These are phyloP conservation scores for Smittia aterrima DNA, from an alignment of 2,888 invertebrate genomes.

Conservation along the genomic window DNA sequence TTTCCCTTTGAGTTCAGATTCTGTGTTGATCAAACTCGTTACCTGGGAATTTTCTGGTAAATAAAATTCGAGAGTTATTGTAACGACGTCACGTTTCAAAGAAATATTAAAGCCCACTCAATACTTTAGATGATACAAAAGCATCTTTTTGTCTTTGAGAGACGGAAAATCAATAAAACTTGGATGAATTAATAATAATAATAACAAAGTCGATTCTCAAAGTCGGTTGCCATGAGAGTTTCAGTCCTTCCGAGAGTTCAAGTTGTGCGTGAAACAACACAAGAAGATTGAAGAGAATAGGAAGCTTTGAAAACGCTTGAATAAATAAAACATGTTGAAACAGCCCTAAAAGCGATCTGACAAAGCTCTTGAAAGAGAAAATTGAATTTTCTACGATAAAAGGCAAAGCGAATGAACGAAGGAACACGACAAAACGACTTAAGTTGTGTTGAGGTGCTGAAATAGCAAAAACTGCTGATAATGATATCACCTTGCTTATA, in stretches of 20 bases:
- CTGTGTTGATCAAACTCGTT: not conserved
- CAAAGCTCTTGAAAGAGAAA: slow-evolving; percentile 6
- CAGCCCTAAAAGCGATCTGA: slow-evolving; percentile 15
- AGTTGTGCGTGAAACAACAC: slow-evolving; percentile 75
- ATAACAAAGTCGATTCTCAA: too few relatives aligned
- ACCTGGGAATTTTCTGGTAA: not conserved
- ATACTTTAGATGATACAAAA: too few relatives aligned
- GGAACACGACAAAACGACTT: not conserved
- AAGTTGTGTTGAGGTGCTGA: not conserved
- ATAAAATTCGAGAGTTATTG: too few relatives aligned
- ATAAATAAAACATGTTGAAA: slow-evolving; percentile 27
- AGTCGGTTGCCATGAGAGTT: too few relatives aligned
- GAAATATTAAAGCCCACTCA: too few relatives aligned
- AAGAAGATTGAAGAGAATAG: not conserved
- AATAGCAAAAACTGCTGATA: not conserved
- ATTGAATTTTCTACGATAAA: slow-evolving; percentile 16
- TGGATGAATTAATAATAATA: too few relatives aligned
- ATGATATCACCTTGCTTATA: not conserved
- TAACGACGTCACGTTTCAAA: too few relatives aligned
- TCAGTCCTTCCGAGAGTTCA: slow-evolving; percentile 70
- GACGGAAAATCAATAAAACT: too few relatives aligned
- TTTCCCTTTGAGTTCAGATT: too few relatives aligned
- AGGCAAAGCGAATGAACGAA: not conserved
- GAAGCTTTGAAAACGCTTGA: not conserved
- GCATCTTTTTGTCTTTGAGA: too few relatives aligned